A percentile compares a stretch with the other conserved stretches of the same genome.
Conservation (phyloP, 2,113 vertebrate species). For the Laterallus jamaicensis region DNA sequence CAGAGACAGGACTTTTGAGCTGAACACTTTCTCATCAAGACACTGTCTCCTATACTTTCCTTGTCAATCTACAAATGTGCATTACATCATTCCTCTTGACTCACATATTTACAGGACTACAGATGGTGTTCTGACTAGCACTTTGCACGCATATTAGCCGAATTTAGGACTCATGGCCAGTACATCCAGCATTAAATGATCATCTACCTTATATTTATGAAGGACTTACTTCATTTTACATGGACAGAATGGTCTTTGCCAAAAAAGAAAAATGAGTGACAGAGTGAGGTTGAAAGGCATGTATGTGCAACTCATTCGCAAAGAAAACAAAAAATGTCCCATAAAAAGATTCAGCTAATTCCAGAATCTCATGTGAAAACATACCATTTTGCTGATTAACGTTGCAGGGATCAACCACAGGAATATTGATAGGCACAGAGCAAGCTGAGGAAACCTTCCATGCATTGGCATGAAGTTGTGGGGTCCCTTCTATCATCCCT, state of each 20-base stretch:
- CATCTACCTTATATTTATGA: neutral
- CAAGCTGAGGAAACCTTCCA: slow-evolving; percentile 97
- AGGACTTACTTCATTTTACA: neutral
- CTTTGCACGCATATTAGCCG: neutral
- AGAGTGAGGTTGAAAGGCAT: neutral
- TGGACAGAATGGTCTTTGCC: neutral
- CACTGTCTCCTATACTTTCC: neutral
- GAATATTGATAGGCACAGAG: slow-evolving; percentile 88
- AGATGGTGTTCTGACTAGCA: neutral
- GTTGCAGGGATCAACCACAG: slow-evolving; percentile 92
- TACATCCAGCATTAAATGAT: neutral
- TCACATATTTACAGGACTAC: neutral
- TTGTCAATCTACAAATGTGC: neutral
- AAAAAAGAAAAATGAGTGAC: neutral
- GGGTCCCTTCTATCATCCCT: slow-evolving; percentile 97
- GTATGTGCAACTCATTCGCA: neutral
- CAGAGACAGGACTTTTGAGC: neutral
- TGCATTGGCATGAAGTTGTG: slow-evolving; percentile 93
- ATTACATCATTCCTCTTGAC: neutral
- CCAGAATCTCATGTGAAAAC: neutral
- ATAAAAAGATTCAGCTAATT: neutral
- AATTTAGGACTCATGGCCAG: neutral
- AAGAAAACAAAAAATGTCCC: neutral
- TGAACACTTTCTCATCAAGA: neutral
- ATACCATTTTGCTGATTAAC: slow-evolving; percentile 92